phyloP scores from a whole-genome alignment of 2,797 vertebrate genomes.

The Pipistrellus pygmaeus region DNA sequence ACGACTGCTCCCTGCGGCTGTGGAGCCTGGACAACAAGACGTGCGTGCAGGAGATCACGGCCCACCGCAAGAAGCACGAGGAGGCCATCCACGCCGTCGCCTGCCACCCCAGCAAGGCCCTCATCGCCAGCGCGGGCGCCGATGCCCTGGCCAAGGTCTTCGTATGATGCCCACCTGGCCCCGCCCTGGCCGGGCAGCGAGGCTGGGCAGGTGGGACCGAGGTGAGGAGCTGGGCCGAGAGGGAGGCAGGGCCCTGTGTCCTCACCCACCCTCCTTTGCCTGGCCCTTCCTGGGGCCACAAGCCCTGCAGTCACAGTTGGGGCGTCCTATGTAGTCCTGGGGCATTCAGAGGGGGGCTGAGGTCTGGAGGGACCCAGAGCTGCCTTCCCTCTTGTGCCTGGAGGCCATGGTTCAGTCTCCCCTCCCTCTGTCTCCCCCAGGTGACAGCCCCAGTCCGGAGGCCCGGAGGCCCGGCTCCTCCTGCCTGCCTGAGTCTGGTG shows the following conservation, averaged over 20 bases:
- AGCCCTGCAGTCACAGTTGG: neutral
- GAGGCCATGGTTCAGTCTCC: too few relatives aligned
- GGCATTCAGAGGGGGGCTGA: neutral
- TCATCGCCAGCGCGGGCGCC: constrained; percentile 93
- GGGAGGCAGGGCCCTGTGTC: neutral
- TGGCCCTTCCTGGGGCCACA: neutral
- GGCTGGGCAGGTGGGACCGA: constrained; percentile 46
- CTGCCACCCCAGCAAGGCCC: constrained; percentile 94
- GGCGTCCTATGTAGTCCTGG: neutral
- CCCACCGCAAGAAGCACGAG: constrained; percentile 95
- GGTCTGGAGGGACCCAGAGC: neutral
- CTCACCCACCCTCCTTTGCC: neutral
- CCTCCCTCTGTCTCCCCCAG: constrained; percentile 18
- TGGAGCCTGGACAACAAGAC: constrained; percentile 96
- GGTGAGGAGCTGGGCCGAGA: constrained; percentile 58
- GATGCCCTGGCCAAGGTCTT: constrained; percentile 97
- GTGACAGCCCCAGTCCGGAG: neutral
- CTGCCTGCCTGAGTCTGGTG: constrained; percentile 70
- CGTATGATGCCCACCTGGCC: constrained; percentile 87
- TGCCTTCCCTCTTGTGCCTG: neutral
- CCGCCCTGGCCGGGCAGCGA: constrained; percentile 29
- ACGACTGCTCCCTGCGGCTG: constrained; percentile 95
- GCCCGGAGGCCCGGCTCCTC: neutral
- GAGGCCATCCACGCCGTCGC: constrained; percentile 95
- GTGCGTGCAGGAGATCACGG: constrained; percentile 96